phyloP scores from a whole-genome alignment of 1,140 invertebrate genomes.

The Drosophila triauraria region DNA sequence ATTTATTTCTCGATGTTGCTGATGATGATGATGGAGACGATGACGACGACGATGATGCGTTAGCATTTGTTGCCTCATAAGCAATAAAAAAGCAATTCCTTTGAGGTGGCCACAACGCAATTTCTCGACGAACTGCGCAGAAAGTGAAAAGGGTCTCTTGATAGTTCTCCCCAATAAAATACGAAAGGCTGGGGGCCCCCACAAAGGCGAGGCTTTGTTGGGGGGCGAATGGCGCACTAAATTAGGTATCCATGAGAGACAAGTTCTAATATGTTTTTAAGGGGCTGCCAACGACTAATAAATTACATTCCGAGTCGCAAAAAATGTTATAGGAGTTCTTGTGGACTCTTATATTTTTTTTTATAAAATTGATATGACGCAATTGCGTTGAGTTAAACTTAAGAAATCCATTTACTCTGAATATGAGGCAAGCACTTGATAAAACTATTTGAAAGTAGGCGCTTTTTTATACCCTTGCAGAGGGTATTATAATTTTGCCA shows the following conservation, averaged over 20 bases:
- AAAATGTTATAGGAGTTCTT: constrained; percentile 11
- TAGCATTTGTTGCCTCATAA: constrained; percentile 51
- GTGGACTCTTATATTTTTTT: not conserved
- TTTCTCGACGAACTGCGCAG: constrained; percentile 46
- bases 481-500: no score
- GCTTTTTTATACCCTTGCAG: no score
- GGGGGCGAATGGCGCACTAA: constrained; percentile 37
- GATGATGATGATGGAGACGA: constrained; percentile 18
- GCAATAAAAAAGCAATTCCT: constrained; percentile 63
- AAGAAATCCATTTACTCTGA: not conserved
- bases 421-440: not conserved
- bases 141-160: constrained; percentile 42
- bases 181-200: not conserved
- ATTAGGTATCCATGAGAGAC: constrained; percentile 29
- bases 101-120: constrained; percentile 54
- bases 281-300: constrained; percentile 11
- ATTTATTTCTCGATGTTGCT: constrained; percentile 37
- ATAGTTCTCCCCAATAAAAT: constrained; percentile 21
- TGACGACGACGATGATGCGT: constrained; percentile 39
- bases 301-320: constrained; percentile 3
- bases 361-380: not conserved
- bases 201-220: constrained; percentile 47
- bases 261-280: constrained; percentile 6
- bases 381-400: not conserved
- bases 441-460: constrained; percentile 28